These are phyloP conservation scores for Pseudomyrmex flavicornis DNA, from an alignment of 1,140 invertebrate genomes.

Conservation along the genomic window DNA sequence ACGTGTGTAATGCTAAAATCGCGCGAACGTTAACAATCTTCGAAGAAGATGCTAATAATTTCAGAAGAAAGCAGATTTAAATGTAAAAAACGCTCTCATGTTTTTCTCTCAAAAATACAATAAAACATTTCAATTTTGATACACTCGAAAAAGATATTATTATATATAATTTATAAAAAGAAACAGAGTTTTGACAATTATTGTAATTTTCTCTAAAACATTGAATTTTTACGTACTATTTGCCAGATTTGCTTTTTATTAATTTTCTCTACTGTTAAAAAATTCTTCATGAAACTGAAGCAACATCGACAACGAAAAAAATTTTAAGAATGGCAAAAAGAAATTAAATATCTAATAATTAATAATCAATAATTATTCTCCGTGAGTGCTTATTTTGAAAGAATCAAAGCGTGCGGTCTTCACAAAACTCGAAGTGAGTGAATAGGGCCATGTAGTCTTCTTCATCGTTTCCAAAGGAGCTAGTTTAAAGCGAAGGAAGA, in stretches of 20 bases:
- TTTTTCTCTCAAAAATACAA: background rate
- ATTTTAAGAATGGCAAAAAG: background rate
- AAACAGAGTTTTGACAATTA: too few relatives aligned
- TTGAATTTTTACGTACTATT: too few relatives aligned
- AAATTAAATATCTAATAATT: background rate
- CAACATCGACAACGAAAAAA: background rate
- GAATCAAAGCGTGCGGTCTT: background rate
- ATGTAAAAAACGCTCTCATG: too few relatives aligned
- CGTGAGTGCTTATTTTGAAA: too few relatives aligned
- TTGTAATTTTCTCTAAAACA: too few relatives aligned
- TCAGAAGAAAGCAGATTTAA: background rate
- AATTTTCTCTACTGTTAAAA: background rate
- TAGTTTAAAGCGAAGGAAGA: conserved; percentile 69
- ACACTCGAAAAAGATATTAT: background rate
- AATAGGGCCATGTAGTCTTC: conserved; percentile 41
- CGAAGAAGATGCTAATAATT: conserved; percentile 34
- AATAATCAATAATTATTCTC: background rate
- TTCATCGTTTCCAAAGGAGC: conserved; percentile 28
- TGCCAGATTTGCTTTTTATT: background rate
- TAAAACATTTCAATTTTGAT: background rate
- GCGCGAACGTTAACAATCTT: conserved; percentile 1
- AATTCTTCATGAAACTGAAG: too few relatives aligned
- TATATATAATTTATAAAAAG: too few relatives aligned
- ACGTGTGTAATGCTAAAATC: conserved; percentile 56
- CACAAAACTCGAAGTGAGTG: conserved; percentile 26